phyloP scores from a whole-genome alignment of 2,888 invertebrate species.

The Leucozona laternaria region DNA sequence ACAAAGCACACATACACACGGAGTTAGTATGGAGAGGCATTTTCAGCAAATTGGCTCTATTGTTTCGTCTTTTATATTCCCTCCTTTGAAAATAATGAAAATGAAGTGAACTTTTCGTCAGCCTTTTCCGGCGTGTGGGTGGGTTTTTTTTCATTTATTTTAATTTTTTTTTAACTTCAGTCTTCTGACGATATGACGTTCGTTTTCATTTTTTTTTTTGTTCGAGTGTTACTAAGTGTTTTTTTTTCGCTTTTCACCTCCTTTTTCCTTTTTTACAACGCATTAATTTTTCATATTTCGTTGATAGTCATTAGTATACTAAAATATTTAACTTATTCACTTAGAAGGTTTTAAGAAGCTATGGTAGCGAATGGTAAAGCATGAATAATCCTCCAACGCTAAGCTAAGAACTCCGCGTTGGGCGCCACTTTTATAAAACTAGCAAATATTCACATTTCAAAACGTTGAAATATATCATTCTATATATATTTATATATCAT shows the following conservation, averaged over 20 bases:
- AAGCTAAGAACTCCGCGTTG: no score
- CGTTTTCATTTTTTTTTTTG: background rate
- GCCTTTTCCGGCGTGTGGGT: slow-evolving; percentile 15
- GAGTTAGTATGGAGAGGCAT: slow-evolving; percentile 22
- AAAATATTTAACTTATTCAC: no score
- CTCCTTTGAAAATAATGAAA: slow-evolving; percentile 52
- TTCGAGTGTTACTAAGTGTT: background rate
- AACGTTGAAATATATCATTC: no score
- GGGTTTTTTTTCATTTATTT: background rate
- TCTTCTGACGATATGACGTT: background rate
- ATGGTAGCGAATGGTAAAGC: no score
- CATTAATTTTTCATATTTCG: background rate
- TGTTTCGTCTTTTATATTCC: slow-evolving; percentile 50
- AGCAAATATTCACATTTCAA: no score
- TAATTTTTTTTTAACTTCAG: background rate
- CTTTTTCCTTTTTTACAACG: background rate
- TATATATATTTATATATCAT: no score
- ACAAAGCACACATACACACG: background rate
- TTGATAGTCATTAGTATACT: background rate
- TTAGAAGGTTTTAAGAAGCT: no score
- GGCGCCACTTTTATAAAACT: no score
- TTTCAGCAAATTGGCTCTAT: slow-evolving; percentile 61
- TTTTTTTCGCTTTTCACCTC: background rate
- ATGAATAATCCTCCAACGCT: no score
- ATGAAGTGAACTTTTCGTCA: slow-evolving; percentile 57